Percentiles rank a stretch among this genome's conserved stretches.
phyloP scores from a whole-genome alignment of 2,797 vertebrate genomes.

The Vultur gryphus region DNA sequence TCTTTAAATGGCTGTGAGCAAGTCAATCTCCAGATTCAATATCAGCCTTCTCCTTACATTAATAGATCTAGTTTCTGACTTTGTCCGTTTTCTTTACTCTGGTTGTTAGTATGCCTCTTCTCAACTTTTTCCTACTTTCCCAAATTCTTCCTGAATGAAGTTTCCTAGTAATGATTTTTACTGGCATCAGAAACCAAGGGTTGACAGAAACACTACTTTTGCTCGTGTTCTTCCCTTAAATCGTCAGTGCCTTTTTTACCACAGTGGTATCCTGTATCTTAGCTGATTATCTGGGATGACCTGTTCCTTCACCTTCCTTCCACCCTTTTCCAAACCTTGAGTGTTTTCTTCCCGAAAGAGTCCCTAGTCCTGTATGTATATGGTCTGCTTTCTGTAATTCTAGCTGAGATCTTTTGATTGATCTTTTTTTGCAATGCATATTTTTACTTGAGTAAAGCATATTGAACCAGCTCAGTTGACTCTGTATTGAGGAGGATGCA shows the following conservation, averaged over 20 bases:
- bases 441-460: background rate
- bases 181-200: background rate
- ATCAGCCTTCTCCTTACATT: background rate
- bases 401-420: background rate
- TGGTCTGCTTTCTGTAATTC: background rate
- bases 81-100: background rate
- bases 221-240: background rate
- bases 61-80: background rate
- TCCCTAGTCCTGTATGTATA: background rate
- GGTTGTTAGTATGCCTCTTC: background rate
- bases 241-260: background rate
- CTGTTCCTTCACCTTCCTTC: background rate
- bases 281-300: background rate
- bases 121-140: background rate
- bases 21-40: background rate
- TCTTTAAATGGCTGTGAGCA: background rate
- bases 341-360: background rate
- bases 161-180: background rate
- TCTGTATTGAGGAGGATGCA: background rate
- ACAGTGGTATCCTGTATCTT: background rate
- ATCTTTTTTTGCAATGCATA: background rate
- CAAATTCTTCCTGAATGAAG: background rate
- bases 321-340: background rate
- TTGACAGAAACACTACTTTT: background rate
- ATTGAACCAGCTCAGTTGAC: background rate